A percentile compares a stretch with the other conserved stretches of the same genome.
Conservation (phyloP, 2,113 vertebrate genomes). For the Mesembrinibis cayennensis region DNA sequence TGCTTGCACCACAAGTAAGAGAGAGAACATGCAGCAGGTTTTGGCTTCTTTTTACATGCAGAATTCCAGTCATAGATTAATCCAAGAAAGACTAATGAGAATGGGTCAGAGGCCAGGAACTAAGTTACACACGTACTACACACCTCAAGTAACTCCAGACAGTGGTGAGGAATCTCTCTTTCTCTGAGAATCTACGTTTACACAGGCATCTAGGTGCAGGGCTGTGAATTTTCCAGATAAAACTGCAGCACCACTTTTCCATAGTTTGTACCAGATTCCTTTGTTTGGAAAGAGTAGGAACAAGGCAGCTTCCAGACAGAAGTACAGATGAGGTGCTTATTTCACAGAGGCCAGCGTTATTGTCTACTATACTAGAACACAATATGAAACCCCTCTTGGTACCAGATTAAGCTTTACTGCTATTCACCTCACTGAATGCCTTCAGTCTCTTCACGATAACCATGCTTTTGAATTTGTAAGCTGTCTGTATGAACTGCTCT, state of each 20-base stretch:
- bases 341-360: neutral
- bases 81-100: neutral
- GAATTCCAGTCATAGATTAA: neutral
- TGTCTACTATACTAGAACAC: neutral
- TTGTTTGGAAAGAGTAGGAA: neutral
- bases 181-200: neutral
- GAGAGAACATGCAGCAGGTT: neutral
- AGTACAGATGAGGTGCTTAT: neutral
- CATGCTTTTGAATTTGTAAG: neutral
- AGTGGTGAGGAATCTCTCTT: neutral
- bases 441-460: neutral
- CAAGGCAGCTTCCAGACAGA: neutral
- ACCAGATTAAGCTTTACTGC: neutral
- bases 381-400: neutral
- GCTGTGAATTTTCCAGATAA: neutral
- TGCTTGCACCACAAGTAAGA: neutral
- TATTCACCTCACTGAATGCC: neutral
- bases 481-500: neutral
- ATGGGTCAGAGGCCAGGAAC: neutral
- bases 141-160: neutral
- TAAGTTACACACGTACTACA: fast-evolving
- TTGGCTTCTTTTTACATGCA: neutral
- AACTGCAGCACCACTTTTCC: neutral
- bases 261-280: neutral
- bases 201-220: neutral